Percentiles rank a stretch among this genome's conserved stretches.
phyloP scores from a whole-genome alignment of 64 coral and sea anemone species.

The Astreopora myriophthalma region DNA sequence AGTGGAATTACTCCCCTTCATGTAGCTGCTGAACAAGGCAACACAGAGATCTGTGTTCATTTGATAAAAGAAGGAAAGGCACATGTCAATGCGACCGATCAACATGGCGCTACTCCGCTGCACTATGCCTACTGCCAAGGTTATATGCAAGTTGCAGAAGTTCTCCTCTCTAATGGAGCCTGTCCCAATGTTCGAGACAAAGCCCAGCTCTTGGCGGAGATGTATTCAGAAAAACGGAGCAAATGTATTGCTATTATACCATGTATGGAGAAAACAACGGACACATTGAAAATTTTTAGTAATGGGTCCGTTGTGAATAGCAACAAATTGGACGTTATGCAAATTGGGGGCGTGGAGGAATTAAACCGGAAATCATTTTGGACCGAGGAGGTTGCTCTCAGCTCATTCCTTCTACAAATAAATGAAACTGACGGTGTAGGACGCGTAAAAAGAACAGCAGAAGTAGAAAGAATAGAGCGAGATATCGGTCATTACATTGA shows the following conservation, averaged over 20 bases:
- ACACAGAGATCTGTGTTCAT: conserved; percentile 35
- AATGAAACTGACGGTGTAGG: conserved; percentile 57
- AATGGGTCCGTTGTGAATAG: background rate
- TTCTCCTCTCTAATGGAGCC: conserved; percentile 29
- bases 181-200: conserved; percentile 8
- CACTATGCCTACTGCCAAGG: conserved; percentile 26
- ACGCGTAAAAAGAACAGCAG: conserved; percentile 23
- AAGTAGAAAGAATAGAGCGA: conserved; percentile 48
- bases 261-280: too few species aligned
- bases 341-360: background rate
- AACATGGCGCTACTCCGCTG: conserved; percentile 48
- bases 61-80: conserved; percentile 44
- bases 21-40: conserved; percentile 52
- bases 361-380: background rate
- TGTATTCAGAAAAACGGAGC: background rate
- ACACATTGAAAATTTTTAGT: too few species aligned
- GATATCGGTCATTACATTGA: conserved; percentile 61
- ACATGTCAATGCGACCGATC: conserved; percentile 5
- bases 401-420: conserved; percentile 10
- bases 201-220: background rate
- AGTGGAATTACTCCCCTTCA: conserved; percentile 70
- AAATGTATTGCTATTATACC: background rate
- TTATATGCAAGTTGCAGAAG: background rate
- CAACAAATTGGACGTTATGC: background rate
- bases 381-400: background rate